Conservation (phyloP, 2,113 vertebrate species). For the Erythrolamprus reginae region DNA sequence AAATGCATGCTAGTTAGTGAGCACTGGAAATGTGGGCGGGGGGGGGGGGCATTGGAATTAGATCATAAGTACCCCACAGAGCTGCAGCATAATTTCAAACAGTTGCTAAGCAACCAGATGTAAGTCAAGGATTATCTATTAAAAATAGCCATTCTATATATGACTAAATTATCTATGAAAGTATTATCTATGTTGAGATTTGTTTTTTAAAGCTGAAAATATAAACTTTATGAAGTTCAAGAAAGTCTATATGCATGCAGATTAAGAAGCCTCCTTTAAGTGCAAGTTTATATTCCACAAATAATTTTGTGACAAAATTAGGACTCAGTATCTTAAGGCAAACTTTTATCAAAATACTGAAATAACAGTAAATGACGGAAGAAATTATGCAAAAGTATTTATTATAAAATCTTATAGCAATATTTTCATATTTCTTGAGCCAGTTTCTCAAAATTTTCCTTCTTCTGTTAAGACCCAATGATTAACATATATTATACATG, state of each 20-base stretch:
- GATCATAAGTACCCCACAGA: not conserved
- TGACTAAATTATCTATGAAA: not conserved
- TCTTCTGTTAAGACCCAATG: not conserved
- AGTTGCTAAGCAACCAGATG: not conserved
- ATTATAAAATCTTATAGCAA: not conserved
- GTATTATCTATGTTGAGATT: not conserved
- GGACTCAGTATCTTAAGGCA: not conserved
- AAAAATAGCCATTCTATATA: not conserved
- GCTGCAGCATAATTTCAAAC: not conserved
- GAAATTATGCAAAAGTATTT: not conserved
- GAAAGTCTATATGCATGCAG: not conserved
- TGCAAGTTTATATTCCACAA: not conserved
- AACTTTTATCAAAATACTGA: not conserved
- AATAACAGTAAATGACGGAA: not conserved
- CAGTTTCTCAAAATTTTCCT: conserved; percentile 6
- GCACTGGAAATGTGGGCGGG: not conserved
- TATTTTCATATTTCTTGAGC: conserved; percentile 6
- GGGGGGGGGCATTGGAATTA: not conserved
- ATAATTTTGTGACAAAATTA: not conserved
- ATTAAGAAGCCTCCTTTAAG: not conserved
- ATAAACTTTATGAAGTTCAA: not conserved
- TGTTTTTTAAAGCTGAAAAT: not conserved
- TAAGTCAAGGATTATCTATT: not conserved
- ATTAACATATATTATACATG: not conserved
- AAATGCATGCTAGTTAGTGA: not conserved